phyloP scores from a whole-genome alignment of 2,113 vertebrate genomes.

The Stigmatopora argus region DNA sequence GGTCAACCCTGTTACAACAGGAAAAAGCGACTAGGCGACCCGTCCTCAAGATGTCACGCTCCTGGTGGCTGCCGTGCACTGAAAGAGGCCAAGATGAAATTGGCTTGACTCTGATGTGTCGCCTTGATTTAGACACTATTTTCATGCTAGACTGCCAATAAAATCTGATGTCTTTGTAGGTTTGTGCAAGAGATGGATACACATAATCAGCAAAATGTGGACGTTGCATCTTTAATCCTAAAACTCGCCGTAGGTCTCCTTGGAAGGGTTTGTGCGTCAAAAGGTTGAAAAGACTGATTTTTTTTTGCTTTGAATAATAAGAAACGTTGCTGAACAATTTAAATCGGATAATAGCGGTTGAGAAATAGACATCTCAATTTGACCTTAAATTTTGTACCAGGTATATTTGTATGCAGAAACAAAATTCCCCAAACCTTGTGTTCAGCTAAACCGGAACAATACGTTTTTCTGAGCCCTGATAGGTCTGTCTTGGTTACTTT shows the following conservation, averaged over 20 bases:
- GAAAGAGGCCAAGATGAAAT: constrained; percentile 44
- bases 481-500: neutral
- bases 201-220: constrained; percentile 37
- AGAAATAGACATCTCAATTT: constrained; percentile 19
- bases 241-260: constrained; percentile 41
- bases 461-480: constrained; percentile 6
- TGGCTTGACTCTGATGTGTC: constrained; percentile 64
- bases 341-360: constrained; percentile 28
- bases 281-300: constrained; percentile 12
- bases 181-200: constrained; percentile 15
- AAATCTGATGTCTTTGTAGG: constrained; percentile 32
- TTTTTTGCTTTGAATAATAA: neutral
- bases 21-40: constrained; percentile 34
- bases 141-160: constrained; percentile 28
- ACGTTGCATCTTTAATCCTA: constrained; percentile 47
- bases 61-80: constrained; percentile 59
- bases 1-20: constrained; percentile 33
- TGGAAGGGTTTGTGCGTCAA: constrained; percentile 48
- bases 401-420: constrained; percentile 19
- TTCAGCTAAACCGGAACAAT: constrained; percentile 10
- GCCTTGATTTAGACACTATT: constrained; percentile 54
- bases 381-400: constrained; percentile 36
- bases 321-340: constrained; percentile 27
- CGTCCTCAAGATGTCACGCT: constrained; percentile 52
- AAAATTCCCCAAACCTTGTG: constrained; percentile 11